Base-by-base conservation (phyloP, 1,140 invertebrate genomes). In the Augochlora pura region DNA sequence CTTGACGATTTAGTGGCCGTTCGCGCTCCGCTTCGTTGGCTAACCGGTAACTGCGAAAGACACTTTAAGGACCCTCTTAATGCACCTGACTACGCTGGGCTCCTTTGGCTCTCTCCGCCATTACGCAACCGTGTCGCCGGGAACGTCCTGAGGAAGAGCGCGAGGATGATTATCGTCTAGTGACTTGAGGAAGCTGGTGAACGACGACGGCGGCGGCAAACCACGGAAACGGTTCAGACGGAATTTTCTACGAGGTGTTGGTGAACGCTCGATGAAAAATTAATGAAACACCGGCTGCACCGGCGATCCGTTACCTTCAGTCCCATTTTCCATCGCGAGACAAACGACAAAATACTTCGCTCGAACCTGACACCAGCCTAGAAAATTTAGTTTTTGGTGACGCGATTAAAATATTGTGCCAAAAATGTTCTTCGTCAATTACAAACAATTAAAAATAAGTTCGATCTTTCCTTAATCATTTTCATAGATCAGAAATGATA, bases 1-100 rank as follows among this genome's bases (percentile, higher is more conserved):
- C 83, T 81, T 71, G 79, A 85, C 84, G 84, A 85, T 85, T 85
- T 85, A 84, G 69, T 73, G 60, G 67, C 73, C 82, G 60, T 85
- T 81, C 78, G 74, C 66, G 62, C 67, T 65, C 21, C 77, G 59
- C 64, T 68, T 72, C 67, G 81, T 70, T 73, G 68, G 62, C 78
- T 78, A 84, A 79, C 80, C 76, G 64, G 64, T 82, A 82, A 85
- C 84, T 84, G 74, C 78, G 69, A 84, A 81, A 81, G 84, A 85
- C 82, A 85, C 83, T 84, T 85, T 85, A 81, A 84, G 72, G 78
- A 81, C 77, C 68, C 77, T 84, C 82, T 59, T 84, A 85, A 81
- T 85, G 84, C 82, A 85, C 78, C 72, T 63, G 73, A 63, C 82
- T 81, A 77, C 62, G 23, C 23, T 39, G 77, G 42, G 54, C n/a